phyloP scores from a whole-genome alignment of 2,888 invertebrate species.

The Agonopterix subpropinquella region DNA sequence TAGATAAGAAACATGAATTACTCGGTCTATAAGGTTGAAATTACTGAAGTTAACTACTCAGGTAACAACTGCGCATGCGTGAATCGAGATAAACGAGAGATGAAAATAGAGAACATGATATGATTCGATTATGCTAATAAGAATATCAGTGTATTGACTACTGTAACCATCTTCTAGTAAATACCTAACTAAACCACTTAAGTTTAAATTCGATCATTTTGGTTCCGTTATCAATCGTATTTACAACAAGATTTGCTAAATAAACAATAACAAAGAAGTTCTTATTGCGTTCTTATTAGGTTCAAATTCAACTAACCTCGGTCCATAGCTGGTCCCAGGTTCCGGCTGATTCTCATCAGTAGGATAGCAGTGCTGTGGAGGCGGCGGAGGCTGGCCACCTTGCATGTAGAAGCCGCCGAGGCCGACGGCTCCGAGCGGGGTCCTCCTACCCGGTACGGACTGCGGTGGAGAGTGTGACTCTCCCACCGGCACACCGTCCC shows the following conservation, averaged over 20 bases:
- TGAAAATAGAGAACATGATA: slow-evolving; percentile 5
- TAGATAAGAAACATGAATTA: neutral
- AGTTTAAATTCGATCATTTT: too few species aligned
- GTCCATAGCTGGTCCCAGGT: slow-evolving; percentile 73
- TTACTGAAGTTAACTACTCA: neutral
- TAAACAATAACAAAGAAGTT: neutral
- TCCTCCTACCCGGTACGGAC: slow-evolving; percentile 81
- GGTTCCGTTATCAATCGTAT: too few species aligned
- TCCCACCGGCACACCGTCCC: slow-evolving; percentile 66
- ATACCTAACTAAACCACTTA: neutral
- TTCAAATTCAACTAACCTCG: slow-evolving; percentile 47
- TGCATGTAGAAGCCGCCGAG: slow-evolving; percentile 93
- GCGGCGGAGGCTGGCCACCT: slow-evolving; percentile 69
- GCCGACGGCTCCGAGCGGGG: slow-evolving; percentile 89
- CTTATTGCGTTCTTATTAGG: neutral
- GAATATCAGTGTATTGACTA: neutral
- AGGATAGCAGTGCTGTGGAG: slow-evolving; percentile 73
- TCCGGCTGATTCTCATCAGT: slow-evolving; percentile 89
- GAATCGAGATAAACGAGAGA: slow-evolving; percentile 3
- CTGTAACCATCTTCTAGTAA: neutral
- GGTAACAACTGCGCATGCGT: slow-evolving; percentile 7
- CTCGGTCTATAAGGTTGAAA: slow-evolving; percentile 2
- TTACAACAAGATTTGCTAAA: neutral
- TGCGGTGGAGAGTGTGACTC: slow-evolving; percentile 74
- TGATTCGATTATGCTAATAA: slow-evolving; percentile 14